phyloP scores from a whole-genome alignment of 2,113 vertebrate species.

The Ciconia maguari region DNA sequence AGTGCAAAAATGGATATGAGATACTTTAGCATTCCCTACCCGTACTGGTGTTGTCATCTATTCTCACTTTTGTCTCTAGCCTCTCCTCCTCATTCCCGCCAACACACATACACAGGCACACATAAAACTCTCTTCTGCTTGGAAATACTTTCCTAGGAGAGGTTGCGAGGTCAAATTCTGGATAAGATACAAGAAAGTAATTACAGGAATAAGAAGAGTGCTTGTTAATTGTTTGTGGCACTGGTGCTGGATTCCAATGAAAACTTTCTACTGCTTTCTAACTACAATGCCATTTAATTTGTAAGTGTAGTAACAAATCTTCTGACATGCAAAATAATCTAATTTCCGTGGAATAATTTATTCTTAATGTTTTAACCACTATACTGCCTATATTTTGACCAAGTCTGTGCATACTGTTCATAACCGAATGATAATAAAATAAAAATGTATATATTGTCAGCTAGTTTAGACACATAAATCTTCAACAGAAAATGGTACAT shows the following conservation, averaged over 20 bases:
- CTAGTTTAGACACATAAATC: background rate
- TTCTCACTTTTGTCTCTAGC: background rate
- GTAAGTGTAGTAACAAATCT: background rate
- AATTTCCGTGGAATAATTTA: background rate
- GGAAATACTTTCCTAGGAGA: background rate
- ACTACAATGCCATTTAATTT: background rate
- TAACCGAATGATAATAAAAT: background rate
- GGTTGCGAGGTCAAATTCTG: background rate
- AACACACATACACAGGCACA: background rate
- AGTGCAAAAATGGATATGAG: background rate
- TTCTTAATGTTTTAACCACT: background rate
- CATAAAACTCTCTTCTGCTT: background rate
- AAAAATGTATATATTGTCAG: background rate
- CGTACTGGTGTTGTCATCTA: background rate
- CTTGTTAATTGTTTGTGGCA: background rate
- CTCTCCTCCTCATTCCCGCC: background rate
- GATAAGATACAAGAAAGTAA: background rate
- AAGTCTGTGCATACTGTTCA: background rate
- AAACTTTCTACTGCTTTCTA: background rate
- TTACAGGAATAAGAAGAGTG: background rate
- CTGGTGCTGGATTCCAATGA: background rate
- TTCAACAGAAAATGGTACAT: background rate
- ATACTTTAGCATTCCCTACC: background rate
- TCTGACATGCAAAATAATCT: background rate
- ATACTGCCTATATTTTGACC: background rate